Percentiles rank a stretch among this genome's conserved stretches.
phyloP scores from a whole-genome alignment of 1,140 invertebrate genomes.

The Drosophila ficusphila region DNA sequence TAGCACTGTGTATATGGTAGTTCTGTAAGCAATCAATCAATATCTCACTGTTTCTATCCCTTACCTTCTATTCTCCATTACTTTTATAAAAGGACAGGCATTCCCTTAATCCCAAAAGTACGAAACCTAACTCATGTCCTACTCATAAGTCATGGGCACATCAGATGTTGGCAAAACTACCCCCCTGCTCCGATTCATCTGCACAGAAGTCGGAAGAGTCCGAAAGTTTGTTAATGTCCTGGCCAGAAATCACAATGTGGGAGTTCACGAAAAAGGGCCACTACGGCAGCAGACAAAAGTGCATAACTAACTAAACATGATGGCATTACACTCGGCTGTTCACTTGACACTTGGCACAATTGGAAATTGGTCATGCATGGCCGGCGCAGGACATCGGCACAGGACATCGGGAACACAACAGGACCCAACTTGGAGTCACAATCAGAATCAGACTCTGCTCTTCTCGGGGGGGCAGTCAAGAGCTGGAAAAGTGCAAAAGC shows the following conservation, averaged over 20 bases:
- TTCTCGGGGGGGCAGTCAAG: constrained; percentile 17
- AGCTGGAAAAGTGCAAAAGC: constrained; percentile 11
- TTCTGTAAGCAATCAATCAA: constrained; percentile 19
- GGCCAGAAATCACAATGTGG: constrained; percentile 35
- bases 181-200: not conserved
- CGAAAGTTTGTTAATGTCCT: constrained; percentile 47
- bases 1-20: no score
- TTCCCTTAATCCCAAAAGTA: constrained; percentile 9
- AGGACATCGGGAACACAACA: not conserved
- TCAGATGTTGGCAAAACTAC: constrained; percentile 33
- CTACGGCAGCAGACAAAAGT: constrained; percentile 45
- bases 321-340: constrained; percentile 48
- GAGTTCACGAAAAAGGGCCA: constrained; percentile 19
- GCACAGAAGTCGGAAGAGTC: constrained; percentile 13
- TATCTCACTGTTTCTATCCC: not conserved
- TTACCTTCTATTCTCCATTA: not conserved
- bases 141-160: constrained; percentile 25
- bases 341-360: constrained; percentile 66
- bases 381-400: constrained; percentile 14
- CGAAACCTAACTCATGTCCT: constrained; percentile 24
- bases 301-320: constrained; percentile 62
- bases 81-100: not conserved
- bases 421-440: constrained; percentile 6
- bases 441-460: not conserved
- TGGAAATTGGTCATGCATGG: constrained; percentile 67